Evolutionary conservation across 2,113 vertebrate species (phyloP).

Genomic region (Picathartes gymnocephalus): DNA sequence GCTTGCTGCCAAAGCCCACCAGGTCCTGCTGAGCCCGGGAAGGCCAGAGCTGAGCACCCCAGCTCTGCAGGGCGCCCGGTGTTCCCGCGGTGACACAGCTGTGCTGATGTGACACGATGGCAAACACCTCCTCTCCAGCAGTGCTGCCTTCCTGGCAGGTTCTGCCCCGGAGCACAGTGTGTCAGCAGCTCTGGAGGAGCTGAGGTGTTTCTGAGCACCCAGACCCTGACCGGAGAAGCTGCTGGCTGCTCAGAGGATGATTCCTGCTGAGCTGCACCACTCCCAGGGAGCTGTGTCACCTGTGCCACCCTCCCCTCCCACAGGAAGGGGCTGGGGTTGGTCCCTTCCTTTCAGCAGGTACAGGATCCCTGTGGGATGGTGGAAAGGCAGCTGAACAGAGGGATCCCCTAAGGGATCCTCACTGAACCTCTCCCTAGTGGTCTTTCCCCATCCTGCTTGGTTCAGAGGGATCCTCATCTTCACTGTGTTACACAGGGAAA

Average conservation of each 20-base stretch:
- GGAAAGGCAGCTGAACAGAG: neutral
- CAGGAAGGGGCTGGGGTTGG: neutral
- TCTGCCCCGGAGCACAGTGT: neutral
- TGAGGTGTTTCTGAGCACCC: neutral
- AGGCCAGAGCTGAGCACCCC: neutral
- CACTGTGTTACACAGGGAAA: neutral
- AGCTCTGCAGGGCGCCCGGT: neutral
- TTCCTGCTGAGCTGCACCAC: neutral
- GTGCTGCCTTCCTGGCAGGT: neutral
- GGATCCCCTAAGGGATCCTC: neutral
- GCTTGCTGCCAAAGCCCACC: neutral
- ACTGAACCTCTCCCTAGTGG: neutral
- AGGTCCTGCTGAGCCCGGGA: neutral
- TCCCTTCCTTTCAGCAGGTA: neutral
- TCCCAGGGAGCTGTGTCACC: neutral
- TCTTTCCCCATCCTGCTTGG: neutral
- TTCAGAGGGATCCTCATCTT: neutral
- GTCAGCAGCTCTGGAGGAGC: neutral
- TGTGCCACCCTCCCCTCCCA: neutral
- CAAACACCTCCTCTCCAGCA: neutral
- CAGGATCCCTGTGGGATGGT: fast-evolving
- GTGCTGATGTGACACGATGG: neutral
- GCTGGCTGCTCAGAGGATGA: neutral
- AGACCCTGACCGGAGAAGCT: neutral
- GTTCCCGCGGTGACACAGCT: neutral